Percentiles rank a stretch among this genome's conserved stretches.
phyloP scores from a whole-genome alignment of 1,140 invertebrate species.

The Drosophila nasuta region DNA sequence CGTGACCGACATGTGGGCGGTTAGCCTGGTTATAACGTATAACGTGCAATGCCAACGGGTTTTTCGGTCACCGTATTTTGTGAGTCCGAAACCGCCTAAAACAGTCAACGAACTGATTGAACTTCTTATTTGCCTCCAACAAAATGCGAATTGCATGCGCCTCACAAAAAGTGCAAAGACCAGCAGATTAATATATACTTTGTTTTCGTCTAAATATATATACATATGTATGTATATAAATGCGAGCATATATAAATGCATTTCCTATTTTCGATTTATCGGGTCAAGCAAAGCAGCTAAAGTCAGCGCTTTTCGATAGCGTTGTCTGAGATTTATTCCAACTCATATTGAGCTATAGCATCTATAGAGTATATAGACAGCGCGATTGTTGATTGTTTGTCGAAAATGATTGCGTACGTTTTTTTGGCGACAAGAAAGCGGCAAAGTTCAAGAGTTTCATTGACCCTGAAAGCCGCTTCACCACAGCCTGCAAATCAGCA shows the following conservation, averaged over 20 bases:
- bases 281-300: slow-evolving; percentile 30
- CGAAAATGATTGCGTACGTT: slow-evolving; percentile 1
- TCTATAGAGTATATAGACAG: background rate
- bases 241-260: background rate
- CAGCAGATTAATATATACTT: slow-evolving; percentile 47
- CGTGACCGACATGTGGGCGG: slow-evolving; percentile 54
- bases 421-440: slow-evolving; percentile 40
- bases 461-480: slow-evolving; percentile 62
- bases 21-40: slow-evolving; percentile 16
- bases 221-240: background rate
- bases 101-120: slow-evolving; percentile 67
- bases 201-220: background rate
- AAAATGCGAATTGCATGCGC: slow-evolving; percentile 33
- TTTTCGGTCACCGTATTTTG: slow-evolving; percentile 31
- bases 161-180: slow-evolving; percentile 67
- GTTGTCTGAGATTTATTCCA: slow-evolving; percentile 52
- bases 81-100: slow-evolving; percentile 52
- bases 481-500: slow-evolving; percentile 30
- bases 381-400: slow-evolving; percentile 52
- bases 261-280: slow-evolving; percentile 14
- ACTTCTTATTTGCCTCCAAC: slow-evolving; percentile 21
- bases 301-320: slow-evolving; percentile 40
- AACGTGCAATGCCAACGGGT: slow-evolving; percentile 68
- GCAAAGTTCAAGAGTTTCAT: slow-evolving; percentile 64
- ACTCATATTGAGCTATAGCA: slow-evolving; percentile 44